Evolutionary conservation across 2,888 invertebrate species (phyloP), one percentile per base, ranked within the genome.

Genomic region (Anthophora plumipes): DNA sequence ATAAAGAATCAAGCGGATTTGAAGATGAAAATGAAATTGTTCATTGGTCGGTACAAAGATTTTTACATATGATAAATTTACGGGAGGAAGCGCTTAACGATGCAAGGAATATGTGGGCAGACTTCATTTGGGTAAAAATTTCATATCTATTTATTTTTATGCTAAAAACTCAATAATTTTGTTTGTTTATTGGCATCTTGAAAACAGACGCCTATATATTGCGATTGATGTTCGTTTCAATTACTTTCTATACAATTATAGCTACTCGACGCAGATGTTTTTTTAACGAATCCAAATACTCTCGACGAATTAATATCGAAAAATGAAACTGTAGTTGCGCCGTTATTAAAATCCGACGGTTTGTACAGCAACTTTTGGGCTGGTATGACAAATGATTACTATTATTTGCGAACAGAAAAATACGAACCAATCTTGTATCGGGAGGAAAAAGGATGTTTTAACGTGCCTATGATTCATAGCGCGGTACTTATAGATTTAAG

Each of bases 341-440:
- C 99, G 0, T 96, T 99, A 96, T 94, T 99, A 43, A 94, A 96
- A 70, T 97, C 98, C 0, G 97, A 98, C 78, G 97, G 97, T 17
- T 93, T 97, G 50, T 99, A 99, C 93, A 98, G 98, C 22, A 99
- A 99, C 93, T 99, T 98, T 93, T 99, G 99, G 99, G 97, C 97
- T 88, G 99, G 97, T 5, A 98, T 99, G 97, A 96, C 97, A 0
- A 94, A 95, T 0, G 95, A 97, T 80, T 98, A 97, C 91, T 97
- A 98, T 92, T 98, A 98, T 91, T 93, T 95, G 84, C 95, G 98
- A 89, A 97, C 98, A 0, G 96, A 97, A 7, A 96, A 97, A 59
- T 99, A 99, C 92, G 95, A 96, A 88, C 96, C 96, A 1, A 97
- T 99, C 66, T 94, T 97, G 57, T 95, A 96, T 81, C 94, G 96